A percentile compares a stretch with the other conserved stretches of the same genome.
Conservation (phyloP, 2,888 invertebrate genomes). For the Plutella xylostella region DNA sequence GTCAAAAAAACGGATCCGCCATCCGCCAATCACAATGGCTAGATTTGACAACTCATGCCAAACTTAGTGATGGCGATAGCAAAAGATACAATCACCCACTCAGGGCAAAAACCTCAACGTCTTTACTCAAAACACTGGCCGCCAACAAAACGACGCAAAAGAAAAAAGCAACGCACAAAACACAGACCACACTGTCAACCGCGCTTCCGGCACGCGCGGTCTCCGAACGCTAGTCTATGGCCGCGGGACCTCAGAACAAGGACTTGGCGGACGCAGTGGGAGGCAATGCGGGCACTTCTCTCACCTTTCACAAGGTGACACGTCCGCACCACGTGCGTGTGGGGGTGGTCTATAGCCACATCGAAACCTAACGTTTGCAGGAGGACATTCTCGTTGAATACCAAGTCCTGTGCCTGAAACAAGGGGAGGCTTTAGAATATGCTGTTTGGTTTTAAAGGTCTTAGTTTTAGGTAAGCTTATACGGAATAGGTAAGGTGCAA, state of each 20-base stretch:
- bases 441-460: not conserved
- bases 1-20: too few relatives aligned
- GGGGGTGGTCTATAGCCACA: constrained; percentile 98
- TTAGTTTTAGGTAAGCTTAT: too few relatives aligned
- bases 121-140: too few relatives aligned
- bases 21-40: too few relatives aligned
- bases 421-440: constrained; percentile 6
- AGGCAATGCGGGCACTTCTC: constrained; percentile 65
- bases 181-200: not conserved
- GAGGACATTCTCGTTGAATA: constrained; percentile 96
- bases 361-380: constrained; percentile 98
- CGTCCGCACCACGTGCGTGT: constrained; percentile 95
- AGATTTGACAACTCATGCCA: too few relatives aligned
- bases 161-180: not conserved
- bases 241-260: too few relatives aligned
- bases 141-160: too few relatives aligned
- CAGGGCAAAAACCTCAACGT: too few relatives aligned
- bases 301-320: constrained; percentile 96
- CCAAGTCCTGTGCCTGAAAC: constrained; percentile 89
- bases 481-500: too few relatives aligned
- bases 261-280: not conserved
- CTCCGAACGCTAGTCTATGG: not conserved
- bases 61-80: too few relatives aligned
- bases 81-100: too few relatives aligned
- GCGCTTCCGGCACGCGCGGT: not conserved